phyloP scores from a whole-genome alignment of 2,888 invertebrate genomes.

The Drosophila fungiperda region DNA sequence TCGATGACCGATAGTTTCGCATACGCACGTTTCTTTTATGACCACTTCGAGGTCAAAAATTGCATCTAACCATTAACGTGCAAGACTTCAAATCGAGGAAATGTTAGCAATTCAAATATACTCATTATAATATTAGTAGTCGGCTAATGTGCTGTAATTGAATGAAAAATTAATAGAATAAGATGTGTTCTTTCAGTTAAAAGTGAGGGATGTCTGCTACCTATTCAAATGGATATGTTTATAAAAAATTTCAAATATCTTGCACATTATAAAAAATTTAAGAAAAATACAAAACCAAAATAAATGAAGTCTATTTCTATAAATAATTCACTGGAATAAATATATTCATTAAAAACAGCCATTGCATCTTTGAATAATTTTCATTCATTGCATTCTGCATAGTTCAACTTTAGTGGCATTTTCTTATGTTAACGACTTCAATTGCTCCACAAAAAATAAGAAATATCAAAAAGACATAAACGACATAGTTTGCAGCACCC shows the following conservation, averaged over 20 bases:
- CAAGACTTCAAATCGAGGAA: neutral
- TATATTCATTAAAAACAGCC: neutral
- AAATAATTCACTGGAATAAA: neutral
- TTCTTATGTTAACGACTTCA: slow-evolving; percentile 54
- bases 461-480: neutral
- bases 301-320: neutral
- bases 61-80: slow-evolving; percentile 13
- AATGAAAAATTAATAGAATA: neutral
- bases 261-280: too few relatives aligned
- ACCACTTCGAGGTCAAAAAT: slow-evolving; percentile 29
- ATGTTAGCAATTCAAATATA: neutral
- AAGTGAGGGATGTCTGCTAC: neutral
- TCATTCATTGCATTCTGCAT: neutral
- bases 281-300: neutral
- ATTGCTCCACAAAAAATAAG: slow-evolving; percentile 35
- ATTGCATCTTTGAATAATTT: neutral
- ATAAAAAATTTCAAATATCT: neutral
- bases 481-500: slow-evolving; percentile 28
- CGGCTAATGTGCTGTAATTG: neutral
- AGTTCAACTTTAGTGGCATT: slow-evolving; percentile 59
- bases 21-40: slow-evolving; percentile 20
- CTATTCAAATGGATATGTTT: neutral
- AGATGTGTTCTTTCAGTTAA: neutral
- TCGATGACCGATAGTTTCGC: slow-evolving; percentile 36
- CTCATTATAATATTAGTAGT: neutral